Conservation (phyloP, 2,888 invertebrate species). For the Ophion ellenae region DNA sequence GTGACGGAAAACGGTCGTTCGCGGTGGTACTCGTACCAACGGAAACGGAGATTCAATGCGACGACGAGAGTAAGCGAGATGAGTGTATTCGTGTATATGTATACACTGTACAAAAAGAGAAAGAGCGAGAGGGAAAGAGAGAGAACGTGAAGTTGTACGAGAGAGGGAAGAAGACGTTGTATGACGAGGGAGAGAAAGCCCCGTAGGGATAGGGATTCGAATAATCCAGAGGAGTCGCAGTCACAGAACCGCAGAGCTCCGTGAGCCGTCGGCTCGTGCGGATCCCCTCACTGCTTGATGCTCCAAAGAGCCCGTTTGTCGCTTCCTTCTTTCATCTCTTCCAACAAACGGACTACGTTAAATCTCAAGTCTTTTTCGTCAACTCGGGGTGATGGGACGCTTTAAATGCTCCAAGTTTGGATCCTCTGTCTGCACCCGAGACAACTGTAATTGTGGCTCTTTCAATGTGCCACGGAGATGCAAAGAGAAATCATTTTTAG, state of each 20-base stretch:
- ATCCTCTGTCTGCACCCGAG: background rate
- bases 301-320: slow-evolving; percentile 29
- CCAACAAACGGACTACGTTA: slow-evolving; percentile 37
- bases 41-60: slow-evolving; percentile 81
- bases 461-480: background rate
- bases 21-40: slow-evolving; percentile 79
- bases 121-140: slow-evolving; percentile 67
- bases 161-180: slow-evolving; percentile 70
- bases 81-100: slow-evolving; percentile 59
- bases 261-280: slow-evolving; percentile 82
- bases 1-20: slow-evolving; percentile 69
- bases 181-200: slow-evolving; percentile 73
- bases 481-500: background rate
- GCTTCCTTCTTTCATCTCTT: slow-evolving; percentile 30
- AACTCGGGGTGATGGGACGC: background rate
- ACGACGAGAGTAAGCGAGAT: slow-evolving; percentile 77
- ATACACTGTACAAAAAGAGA: slow-evolving; percentile 58
- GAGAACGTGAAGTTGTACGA: slow-evolving; percentile 64
- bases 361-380: slow-evolving; percentile 21
- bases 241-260: slow-evolving; percentile 78
- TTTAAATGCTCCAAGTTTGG: background rate
- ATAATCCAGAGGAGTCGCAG: slow-evolving; percentile 79
- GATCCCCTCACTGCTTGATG: slow-evolving; percentile 67
- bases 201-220: slow-evolving; percentile 80
- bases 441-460: background rate